Conservation (phyloP, 2,797 vertebrate species). For the Micromesistius poutassou region DNA sequence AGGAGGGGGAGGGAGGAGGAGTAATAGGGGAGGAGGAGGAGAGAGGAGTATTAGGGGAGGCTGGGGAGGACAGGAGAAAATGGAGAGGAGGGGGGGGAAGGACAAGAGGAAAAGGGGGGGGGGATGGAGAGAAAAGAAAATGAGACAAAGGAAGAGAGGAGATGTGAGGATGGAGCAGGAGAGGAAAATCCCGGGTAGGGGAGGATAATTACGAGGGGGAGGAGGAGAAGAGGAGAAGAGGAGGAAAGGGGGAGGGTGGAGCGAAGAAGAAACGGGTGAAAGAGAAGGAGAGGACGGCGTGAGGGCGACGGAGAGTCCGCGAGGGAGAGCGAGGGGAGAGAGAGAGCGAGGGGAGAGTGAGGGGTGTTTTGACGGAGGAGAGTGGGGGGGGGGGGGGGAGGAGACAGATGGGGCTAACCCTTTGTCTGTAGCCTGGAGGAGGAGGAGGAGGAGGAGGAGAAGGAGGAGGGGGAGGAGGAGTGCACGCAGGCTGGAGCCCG, state of each 20-base stretch:
- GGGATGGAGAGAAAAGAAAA: background rate
- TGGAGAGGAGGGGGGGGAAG: no score
- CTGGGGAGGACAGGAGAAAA: no score
- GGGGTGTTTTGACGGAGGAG: background rate
- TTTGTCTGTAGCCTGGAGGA: constrained; percentile 9
- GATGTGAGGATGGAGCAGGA: background rate
- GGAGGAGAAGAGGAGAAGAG: no score
- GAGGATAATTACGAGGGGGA: background rate
- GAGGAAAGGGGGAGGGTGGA: background rate
- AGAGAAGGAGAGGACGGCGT: background rate
- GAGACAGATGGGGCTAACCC: constrained; percentile 13
- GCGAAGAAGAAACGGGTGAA: no score
- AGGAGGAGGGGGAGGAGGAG: background rate
- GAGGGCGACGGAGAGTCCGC: background rate
- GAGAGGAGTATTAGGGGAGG: no score
- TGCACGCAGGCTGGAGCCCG: background rate
- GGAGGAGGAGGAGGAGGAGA: constrained; percentile 5
- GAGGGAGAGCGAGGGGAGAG: background rate
- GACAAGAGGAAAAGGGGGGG: no score
- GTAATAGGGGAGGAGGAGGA: no score
- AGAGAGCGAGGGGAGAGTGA: background rate
- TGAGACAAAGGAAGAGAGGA: background rate
- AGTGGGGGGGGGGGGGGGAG: background rate
- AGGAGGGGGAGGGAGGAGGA: no score
- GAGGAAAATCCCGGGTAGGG: background rate